Conservation (phyloP, 2,113 vertebrate species). For the Speoplatyrhinus poulsoni region DNA sequence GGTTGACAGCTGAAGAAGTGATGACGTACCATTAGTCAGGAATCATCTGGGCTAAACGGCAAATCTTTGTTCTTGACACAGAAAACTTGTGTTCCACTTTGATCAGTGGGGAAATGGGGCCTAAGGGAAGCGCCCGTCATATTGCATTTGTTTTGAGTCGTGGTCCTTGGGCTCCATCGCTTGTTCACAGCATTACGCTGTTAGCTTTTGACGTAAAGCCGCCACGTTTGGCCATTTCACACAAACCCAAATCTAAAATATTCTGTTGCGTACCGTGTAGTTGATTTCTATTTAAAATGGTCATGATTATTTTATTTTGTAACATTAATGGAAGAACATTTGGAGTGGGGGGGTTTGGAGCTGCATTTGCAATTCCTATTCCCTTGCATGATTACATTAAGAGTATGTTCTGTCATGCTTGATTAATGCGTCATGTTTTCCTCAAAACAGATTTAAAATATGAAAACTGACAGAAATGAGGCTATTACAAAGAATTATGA, state of each 20-base stretch:
- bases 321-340: conserved; percentile 90
- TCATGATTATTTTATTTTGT: conserved; percentile 95
- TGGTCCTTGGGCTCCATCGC: conserved; percentile 44
- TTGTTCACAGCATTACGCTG: conserved; percentile 50
- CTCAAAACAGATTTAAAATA: conserved; percentile 88
- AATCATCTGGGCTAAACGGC: conserved; percentile 60
- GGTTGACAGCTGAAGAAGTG: conserved; percentile 37
- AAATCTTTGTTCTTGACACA: conserved; percentile 69
- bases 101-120: conserved; percentile 65
- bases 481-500: conserved; percentile 90
- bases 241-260: conserved; percentile 71
- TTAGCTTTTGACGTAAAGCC: conserved; percentile 63
- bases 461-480: conserved; percentile 94
- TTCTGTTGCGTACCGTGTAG: conserved; percentile 72
- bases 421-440: conserved; percentile 97
- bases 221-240: conserved; percentile 64
- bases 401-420: conserved; percentile 94
- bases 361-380: conserved; percentile 97
- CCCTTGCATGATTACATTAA: conserved; percentile 94
- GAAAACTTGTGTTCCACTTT: conserved; percentile 70
- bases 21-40: conserved; percentile 58
- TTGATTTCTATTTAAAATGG: conserved; percentile 82
- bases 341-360: conserved; percentile 66
- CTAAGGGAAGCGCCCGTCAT: conserved; percentile 52
- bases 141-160: conserved; percentile 62